Evolutionary conservation across 1,140 invertebrate species (phyloP).

Genomic region (Oncopodura yosiiana): DNA sequence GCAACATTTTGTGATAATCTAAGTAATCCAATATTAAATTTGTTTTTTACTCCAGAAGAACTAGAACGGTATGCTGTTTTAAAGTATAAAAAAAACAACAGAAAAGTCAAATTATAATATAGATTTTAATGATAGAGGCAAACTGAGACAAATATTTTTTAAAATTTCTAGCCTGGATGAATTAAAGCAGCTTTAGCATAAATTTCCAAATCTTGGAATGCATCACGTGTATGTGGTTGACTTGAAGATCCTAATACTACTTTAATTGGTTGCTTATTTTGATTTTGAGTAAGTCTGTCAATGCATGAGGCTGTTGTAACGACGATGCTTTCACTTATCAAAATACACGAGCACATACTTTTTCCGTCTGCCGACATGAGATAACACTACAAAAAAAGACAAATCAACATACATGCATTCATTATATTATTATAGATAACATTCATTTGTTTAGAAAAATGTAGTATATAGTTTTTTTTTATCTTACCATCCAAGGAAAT

Average conservation of each 20-base stretch:
- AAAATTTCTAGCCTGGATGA: constrained; percentile 6
- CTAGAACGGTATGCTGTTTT: too few species aligned
- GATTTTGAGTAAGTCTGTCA: neutral
- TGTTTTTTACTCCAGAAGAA: too few species aligned
- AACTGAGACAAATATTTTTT: neutral
- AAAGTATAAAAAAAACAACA: neutral
- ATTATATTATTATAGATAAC: neutral
- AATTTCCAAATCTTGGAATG: constrained; percentile 2
- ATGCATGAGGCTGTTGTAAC: constrained; percentile 14
- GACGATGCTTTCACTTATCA: constrained; percentile 12
- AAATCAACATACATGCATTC: neutral
- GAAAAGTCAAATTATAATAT: neutral
- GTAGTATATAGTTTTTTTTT: too few species aligned
- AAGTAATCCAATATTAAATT: constrained; percentile 13
- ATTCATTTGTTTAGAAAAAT: neutral
- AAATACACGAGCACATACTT: too few species aligned
- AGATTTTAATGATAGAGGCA: neutral
- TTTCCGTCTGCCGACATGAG: constrained; percentile 2
- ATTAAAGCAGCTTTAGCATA: constrained; percentile 4
- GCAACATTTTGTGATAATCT: neutral
- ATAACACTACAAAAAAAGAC: constrained; percentile 1
- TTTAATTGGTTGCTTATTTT: constrained; percentile 1
- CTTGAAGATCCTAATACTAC: constrained; percentile 5
- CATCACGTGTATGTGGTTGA: neutral
- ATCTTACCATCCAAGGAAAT: constrained; percentile 13